Evolutionary conservation across 2,888 invertebrate genomes (phyloP), one percentile per base, ranked within the genome.

Genomic region (Cordilura impudica): DNA sequence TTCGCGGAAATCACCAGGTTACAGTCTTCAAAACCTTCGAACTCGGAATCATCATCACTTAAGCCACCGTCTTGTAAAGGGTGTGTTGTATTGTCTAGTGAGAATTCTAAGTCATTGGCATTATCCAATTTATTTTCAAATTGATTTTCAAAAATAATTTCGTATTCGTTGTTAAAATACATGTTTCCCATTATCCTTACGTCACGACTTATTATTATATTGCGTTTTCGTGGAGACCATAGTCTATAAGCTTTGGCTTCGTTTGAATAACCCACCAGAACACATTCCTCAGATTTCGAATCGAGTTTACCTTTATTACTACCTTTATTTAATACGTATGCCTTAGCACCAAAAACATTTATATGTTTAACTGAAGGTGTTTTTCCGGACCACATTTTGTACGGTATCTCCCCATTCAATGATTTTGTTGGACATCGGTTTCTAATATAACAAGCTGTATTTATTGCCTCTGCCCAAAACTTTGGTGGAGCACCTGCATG

Each of bases 191-290:
- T 4, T 43, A 26, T 26, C 10, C 60, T 78, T 39, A 82, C 79
- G n/a, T 82, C 80, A 12, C 77, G 73, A 26, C 80, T 81, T 3
- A 81, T 74, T 16, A 81, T 76, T 0, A 79, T 21, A 5, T 71
- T 10, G 7, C 60, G 18, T 67, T 72, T 77, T 3, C 56, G 31
- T 18, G 61, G 61, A 4, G 58, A 72, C 51, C 58, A 81, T 18
- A 82, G n/a, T 4, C 81, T 65, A 45, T 81, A 83, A 8, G 76
- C 81, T 61, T 82, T 82, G 1, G 73, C 76, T 51, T 79, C 73
- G 2, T 63, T 49, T 2, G 71, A 77, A 26, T 82, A 80, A 2
- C 78, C 78, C 3, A 80, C 74, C n/a, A 82, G 56, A 10, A 74
- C 19, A 23, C 79, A 77, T 23, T 35, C 53, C n/a, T 78, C 69